phyloP scores from a whole-genome alignment of 2,113 vertebrate genomes.

The Rhea americana region DNA sequence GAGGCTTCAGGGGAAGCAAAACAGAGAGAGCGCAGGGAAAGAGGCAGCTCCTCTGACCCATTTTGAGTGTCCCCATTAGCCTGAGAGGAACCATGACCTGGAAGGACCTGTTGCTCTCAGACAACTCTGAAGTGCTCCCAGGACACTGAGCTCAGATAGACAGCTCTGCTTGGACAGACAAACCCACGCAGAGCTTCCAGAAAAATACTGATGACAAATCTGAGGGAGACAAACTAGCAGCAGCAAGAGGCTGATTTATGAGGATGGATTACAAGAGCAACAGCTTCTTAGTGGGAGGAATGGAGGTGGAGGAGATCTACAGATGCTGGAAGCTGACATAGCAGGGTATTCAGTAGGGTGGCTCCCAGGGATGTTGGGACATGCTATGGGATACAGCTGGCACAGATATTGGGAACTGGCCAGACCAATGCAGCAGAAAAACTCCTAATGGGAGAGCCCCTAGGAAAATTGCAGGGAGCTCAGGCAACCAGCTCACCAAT shows the following conservation, averaged over 20 bases:
- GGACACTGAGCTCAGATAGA: background rate
- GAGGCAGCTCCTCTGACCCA: background rate
- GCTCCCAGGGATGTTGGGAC: background rate
- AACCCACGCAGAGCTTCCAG: background rate
- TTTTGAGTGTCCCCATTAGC: background rate
- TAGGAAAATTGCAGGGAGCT: fast-evolving
- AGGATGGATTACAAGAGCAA: background rate
- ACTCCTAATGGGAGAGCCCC: background rate
- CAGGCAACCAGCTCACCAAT: background rate
- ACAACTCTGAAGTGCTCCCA: background rate
- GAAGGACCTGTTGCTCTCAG: background rate
- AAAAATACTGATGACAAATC: background rate
- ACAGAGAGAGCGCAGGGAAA: background rate
- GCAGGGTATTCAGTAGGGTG: fast-evolving
- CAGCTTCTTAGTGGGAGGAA: background rate
- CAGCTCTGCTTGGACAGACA: fast-evolving
- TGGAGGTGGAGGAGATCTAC: background rate
- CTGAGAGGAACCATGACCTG: background rate
- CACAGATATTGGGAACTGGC: background rate
- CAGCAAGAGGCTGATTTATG: background rate
- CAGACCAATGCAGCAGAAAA: background rate
- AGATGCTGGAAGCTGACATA: background rate
- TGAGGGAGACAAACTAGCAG: background rate
- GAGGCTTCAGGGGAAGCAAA: background rate
- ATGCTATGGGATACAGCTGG: background rate